Conservation (phyloP, 64 coral and sea anemone genomes). For the Cladopsammia gracilis region DNA sequence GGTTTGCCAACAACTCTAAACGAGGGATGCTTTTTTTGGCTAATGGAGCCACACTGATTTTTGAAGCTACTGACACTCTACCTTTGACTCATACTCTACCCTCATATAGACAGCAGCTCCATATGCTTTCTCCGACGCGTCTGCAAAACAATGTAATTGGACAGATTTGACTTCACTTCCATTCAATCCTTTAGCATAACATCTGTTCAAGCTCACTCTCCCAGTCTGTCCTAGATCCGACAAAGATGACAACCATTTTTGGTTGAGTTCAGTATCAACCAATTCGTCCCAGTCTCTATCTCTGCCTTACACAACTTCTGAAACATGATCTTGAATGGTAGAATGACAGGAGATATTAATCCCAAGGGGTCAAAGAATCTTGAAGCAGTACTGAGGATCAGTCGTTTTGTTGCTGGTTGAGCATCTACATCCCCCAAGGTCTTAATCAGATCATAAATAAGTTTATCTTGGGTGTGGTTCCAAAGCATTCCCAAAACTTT, state of each 20-base stretch:
- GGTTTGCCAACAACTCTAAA: no score
- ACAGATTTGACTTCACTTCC: background rate
- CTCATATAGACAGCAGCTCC: no score
- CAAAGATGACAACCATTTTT: background rate
- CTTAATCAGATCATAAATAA: background rate
- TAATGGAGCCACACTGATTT: no score
- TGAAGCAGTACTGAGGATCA: background rate
- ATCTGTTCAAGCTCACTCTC: background rate
- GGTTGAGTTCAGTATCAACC: background rate
- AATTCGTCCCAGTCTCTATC: background rate
- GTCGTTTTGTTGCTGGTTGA: background rate
- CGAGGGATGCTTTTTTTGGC: no score
- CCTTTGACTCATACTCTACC: no score
- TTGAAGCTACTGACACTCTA: no score
- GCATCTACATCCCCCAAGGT: no score
- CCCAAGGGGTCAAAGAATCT: background rate
- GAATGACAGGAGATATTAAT: background rate
- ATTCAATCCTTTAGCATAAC: background rate
- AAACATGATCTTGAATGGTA: background rate
- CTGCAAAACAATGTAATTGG: background rate
- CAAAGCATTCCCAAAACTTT: background rate
- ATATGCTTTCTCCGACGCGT: background rate
- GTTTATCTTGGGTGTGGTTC: background rate
- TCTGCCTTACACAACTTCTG: background rate
- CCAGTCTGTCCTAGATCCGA: no score